A percentile compares a stretch with the other conserved stretches of the same genome.
Evolutionary conservation across 2,113 vertebrate genomes (phyloP).

Genomic region (Lophura nycthemera): DNA sequence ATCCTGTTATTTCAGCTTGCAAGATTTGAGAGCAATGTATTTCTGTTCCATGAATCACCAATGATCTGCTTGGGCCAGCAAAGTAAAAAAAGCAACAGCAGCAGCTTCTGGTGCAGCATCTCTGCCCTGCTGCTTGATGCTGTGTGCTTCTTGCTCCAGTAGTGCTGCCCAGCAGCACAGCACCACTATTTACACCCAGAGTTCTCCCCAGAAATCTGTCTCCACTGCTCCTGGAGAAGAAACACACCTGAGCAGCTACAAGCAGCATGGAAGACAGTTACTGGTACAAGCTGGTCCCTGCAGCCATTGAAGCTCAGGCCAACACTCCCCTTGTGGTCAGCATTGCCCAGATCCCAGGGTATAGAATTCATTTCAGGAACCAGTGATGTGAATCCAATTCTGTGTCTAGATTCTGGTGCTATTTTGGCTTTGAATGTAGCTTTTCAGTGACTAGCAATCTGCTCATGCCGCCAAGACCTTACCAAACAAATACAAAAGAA

Average conservation of each 20-base stretch:
- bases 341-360: background rate
- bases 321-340: background rate
- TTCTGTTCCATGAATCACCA: background rate
- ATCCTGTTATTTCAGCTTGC: background rate
- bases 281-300: too few species aligned
- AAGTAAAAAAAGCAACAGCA: background rate
- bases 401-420: background rate
- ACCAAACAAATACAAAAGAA: fast-evolving
- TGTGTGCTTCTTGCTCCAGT: background rate
- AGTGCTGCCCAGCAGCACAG: background rate
- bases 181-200: background rate
- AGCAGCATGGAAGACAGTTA: background rate
- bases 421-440: background rate
- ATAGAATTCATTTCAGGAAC: too few species aligned
- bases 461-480: background rate
- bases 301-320: background rate
- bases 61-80: background rate
- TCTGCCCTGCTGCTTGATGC: background rate
- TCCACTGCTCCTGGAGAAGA: background rate
- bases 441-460: background rate
- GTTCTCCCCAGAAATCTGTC: background rate
- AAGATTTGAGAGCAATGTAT: fast-evolving
- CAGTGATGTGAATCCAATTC: fast-evolving
- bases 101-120: background rate
- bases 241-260: fast-evolving